Evolutionary conservation across 2,888 invertebrate species (phyloP).

Genomic region (Leptinotarsa haldemani): DNA sequence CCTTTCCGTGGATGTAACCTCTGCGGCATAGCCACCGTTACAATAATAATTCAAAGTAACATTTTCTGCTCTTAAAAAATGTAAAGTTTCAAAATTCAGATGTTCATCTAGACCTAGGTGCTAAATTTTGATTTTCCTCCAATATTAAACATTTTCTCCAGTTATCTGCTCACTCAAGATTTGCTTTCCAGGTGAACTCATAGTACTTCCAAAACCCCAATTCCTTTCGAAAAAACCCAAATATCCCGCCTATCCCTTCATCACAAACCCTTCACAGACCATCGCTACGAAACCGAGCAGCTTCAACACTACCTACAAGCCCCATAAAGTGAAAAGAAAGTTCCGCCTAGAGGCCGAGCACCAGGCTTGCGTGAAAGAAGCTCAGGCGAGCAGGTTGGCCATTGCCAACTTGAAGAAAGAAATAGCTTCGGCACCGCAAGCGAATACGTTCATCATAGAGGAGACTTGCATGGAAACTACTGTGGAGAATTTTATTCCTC

Average conservation of each 20-base stretch:
- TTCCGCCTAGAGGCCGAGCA: slow-evolving; percentile 60
- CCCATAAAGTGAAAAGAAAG: slow-evolving; percentile 57
- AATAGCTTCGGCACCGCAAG: slow-evolving; percentile 60
- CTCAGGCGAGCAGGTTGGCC: slow-evolving; percentile 64
- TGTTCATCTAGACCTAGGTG: no score
- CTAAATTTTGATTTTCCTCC: no score
- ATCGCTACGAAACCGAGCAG: slow-evolving; percentile 48
- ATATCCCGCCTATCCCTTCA: slow-evolving; percentile 57
- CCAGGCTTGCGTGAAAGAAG: slow-evolving; percentile 64
- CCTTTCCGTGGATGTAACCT: no score
- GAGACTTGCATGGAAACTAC: slow-evolving; percentile 63
- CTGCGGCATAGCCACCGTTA: no score
- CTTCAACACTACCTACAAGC: slow-evolving; percentile 50
- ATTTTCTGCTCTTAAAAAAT: no score
- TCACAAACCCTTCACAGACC: slow-evolving; percentile 47
- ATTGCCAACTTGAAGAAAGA: slow-evolving; percentile 65
- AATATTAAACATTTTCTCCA: no score
- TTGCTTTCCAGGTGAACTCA: slow-evolving; percentile 47
- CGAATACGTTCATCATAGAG: slow-evolving; percentile 62
- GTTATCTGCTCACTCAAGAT: no score
- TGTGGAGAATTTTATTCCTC: slow-evolving; percentile 63
- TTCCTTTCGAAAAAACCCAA: slow-evolving; percentile 64
- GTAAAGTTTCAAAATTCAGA: no score
- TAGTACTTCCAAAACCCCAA: slow-evolving; percentile 60
- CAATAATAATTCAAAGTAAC: no score